phyloP scores from a whole-genome alignment of 2,888 invertebrate genomes.

The Apamea anceps region DNA sequence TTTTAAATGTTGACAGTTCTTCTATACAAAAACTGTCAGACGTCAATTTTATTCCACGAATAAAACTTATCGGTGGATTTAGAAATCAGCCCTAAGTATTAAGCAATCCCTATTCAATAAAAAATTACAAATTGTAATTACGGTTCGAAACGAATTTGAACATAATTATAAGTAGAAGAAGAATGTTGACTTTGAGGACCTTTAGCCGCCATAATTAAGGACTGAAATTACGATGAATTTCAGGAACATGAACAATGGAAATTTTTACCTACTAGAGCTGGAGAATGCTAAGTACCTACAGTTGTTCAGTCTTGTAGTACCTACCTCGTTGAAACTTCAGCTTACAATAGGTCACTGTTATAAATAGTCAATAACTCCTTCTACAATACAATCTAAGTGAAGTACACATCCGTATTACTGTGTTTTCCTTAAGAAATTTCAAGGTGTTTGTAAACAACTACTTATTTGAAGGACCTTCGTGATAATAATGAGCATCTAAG shows the following conservation, averaged over 20 bases:
- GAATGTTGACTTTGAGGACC: background rate
- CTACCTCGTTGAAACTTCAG: background rate
- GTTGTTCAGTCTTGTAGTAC: background rate
- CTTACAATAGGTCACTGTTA: background rate
- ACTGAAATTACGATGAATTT: background rate
- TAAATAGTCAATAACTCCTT: background rate
- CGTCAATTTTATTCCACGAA: too few relatives aligned
- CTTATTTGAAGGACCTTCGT: background rate
- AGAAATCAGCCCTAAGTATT: background rate
- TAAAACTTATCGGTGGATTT: too few relatives aligned
- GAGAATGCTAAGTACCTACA: background rate
- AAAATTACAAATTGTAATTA: background rate
- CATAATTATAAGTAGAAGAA: background rate
- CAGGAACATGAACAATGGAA: background rate
- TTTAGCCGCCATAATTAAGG: background rate
- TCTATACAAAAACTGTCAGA: too few relatives aligned
- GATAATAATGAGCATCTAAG: constrained; percentile 13
- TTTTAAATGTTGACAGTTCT: too few relatives aligned
- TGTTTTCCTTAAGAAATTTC: background rate
- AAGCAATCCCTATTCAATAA: background rate
- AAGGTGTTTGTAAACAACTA: background rate
- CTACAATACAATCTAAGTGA: background rate
- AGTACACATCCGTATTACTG: background rate
- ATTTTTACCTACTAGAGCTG: background rate
- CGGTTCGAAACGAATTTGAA: background rate